Conservation (phyloP, 2,113 vertebrate genomes). For the Meleagris gallopavo region DNA sequence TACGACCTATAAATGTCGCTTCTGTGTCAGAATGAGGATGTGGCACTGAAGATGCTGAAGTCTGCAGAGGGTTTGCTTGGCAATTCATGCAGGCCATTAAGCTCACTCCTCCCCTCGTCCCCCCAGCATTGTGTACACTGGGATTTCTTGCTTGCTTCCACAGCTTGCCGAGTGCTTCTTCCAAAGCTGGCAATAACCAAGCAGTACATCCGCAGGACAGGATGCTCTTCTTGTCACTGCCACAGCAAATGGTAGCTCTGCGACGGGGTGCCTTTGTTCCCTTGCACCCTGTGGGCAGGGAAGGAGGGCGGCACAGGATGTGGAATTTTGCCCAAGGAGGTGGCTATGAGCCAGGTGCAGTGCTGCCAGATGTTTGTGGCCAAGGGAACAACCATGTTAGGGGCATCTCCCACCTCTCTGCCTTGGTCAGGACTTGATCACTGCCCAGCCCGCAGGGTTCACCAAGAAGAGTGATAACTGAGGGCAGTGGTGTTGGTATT, state of each 20-base stretch:
- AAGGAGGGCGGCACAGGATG: background rate
- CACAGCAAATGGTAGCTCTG: background rate
- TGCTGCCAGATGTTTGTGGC: background rate
- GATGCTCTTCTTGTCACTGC: constrained; percentile 10
- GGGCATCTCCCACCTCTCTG: background rate
- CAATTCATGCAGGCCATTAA: constrained; percentile 84
- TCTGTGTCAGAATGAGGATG: constrained; percentile 69
- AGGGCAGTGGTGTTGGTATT: fast-evolving
- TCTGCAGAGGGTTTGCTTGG: constrained; percentile 85
- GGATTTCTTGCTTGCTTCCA: constrained; percentile 67
- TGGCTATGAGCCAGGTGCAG: background rate
- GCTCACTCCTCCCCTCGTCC: constrained; percentile 80
- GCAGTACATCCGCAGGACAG: background rate
- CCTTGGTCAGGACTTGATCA: background rate
- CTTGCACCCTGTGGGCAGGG: background rate
- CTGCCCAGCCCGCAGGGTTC: background rate
- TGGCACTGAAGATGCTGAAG: constrained; percentile 73
- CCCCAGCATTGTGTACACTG: constrained; percentile 22
- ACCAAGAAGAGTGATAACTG: background rate
- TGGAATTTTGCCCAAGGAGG: background rate
- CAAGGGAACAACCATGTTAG: background rate
- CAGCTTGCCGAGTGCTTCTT: constrained; percentile 31
- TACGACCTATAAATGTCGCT: constrained; percentile 78
- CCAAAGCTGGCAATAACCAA: background rate
- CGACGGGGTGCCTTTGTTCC: background rate